Conservation (phyloP, 2,113 vertebrate species). For the Peucedramus taeniatus region DNA sequence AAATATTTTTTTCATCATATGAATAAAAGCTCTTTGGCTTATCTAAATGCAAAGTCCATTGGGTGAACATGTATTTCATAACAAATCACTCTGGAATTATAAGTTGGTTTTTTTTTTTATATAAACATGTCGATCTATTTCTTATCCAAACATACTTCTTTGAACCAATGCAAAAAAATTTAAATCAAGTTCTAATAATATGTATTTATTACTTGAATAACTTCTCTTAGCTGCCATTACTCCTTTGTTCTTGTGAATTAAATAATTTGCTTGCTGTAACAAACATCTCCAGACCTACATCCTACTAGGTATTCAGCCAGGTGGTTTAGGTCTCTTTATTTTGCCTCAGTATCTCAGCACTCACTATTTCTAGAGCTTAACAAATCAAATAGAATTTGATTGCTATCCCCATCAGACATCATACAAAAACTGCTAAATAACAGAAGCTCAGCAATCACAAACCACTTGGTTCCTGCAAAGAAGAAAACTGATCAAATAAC, state of each 20-base stretch:
- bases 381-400: neutral
- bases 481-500: neutral
- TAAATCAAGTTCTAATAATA: neutral
- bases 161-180: fast-evolving
- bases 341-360: neutral
- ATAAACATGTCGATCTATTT: neutral
- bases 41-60: neutral
- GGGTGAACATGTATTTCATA: neutral
- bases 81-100: neutral
- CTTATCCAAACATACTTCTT: neutral
- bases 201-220: neutral
- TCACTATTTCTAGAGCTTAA: neutral
- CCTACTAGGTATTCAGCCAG: neutral
- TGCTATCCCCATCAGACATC: neutral
- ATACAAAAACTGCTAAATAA: neutral
- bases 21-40: neutral
- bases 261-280: neutral
- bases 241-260: neutral
- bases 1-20: neutral
- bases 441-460: neutral
- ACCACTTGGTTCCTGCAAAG: neutral
- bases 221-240: neutral
- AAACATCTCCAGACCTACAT: neutral
- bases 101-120: neutral
- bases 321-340: neutral